Conservation (phyloP, 2,797 vertebrate genomes). For the Sebastes glaucus region DNA sequence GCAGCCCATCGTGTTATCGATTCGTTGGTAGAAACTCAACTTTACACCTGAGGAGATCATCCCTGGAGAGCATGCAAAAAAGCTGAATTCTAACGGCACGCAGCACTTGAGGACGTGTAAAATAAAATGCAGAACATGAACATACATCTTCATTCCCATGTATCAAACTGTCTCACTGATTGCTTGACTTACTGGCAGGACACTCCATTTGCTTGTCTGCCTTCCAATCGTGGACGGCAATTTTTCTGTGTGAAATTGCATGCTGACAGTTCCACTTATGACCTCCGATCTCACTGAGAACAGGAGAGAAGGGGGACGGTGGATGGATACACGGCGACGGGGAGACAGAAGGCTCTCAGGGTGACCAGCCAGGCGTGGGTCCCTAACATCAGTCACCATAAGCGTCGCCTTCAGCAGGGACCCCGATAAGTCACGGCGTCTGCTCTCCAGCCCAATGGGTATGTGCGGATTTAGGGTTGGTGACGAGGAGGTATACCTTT, state of each 20-base stretch:
- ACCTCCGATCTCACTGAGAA: slow-evolving; percentile 31
- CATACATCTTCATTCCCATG: neutral
- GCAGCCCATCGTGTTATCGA: neutral
- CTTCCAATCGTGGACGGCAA: neutral
- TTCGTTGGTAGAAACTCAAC: neutral
- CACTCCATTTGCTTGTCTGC: slow-evolving; percentile 36
- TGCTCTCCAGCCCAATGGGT: slow-evolving; percentile 5
- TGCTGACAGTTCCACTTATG: slow-evolving; percentile 45
- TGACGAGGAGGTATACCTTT: neutral
- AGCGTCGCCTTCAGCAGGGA: slow-evolving; percentile 26
- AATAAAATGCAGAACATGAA: neutral
- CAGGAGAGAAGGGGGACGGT: neutral
- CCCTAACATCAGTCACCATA: slow-evolving; percentile 51
- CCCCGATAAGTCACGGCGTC: slow-evolving; percentile 22
- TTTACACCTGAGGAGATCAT: neutral
- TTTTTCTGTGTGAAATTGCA: slow-evolving; percentile 41
- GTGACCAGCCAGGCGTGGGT: slow-evolving; percentile 52
- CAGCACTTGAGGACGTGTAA: neutral
- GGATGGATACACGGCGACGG: neutral
- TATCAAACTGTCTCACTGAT: neutral
- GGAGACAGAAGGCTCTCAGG: slow-evolving; percentile 19
- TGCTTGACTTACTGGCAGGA: neutral
- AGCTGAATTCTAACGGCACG: neutral
- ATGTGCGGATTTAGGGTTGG: neutral
- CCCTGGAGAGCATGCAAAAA: neutral